These are phyloP conservation scores for Drosophila ohnishii DNA, from an alignment of 1,140 invertebrate species.

Conservation along the genomic window DNA sequence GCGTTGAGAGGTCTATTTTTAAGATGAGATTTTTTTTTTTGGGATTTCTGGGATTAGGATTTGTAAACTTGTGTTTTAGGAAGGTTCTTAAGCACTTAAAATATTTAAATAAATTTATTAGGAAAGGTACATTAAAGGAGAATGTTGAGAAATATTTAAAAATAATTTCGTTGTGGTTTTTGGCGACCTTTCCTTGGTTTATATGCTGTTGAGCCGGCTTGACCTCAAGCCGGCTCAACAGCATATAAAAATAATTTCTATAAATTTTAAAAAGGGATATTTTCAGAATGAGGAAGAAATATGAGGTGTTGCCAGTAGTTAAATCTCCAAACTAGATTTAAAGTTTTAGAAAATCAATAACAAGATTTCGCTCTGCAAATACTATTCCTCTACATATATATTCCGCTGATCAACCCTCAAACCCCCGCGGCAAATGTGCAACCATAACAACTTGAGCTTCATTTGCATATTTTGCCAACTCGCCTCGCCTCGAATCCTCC, in stretches of 20 bases:
- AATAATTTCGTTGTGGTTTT: too few species aligned
- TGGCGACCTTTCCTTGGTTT: too few species aligned
- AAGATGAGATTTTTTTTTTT: conserved; percentile 7
- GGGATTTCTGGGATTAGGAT: neutral
- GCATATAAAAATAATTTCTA: too few species aligned
- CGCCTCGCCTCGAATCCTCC: conserved; percentile 26
- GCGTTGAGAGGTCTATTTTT: conserved; percentile 26
- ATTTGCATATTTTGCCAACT: conserved; percentile 76
- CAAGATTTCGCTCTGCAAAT: conserved; percentile 23
- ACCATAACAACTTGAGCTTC: conserved; percentile 75
- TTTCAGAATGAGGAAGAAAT: too few species aligned
- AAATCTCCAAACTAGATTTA: too few species aligned
- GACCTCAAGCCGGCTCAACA: too few species aligned
- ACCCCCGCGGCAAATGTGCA: conserved; percentile 30
- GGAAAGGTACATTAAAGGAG: too few species aligned
- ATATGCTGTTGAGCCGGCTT: too few species aligned
- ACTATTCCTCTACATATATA: conserved; percentile 18
- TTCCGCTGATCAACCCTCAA: conserved; percentile 66
- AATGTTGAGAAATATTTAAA: neutral
- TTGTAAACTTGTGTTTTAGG: neutral
- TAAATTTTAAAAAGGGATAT: too few species aligned
- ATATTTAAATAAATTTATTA: neutral
- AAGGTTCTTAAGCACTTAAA: neutral
- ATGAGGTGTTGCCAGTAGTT: too few species aligned
- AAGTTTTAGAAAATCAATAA: conserved; percentile 43